phyloP scores from a whole-genome alignment of 2,113 vertebrate genomes.

The Chascanopsetta lugubris region DNA sequence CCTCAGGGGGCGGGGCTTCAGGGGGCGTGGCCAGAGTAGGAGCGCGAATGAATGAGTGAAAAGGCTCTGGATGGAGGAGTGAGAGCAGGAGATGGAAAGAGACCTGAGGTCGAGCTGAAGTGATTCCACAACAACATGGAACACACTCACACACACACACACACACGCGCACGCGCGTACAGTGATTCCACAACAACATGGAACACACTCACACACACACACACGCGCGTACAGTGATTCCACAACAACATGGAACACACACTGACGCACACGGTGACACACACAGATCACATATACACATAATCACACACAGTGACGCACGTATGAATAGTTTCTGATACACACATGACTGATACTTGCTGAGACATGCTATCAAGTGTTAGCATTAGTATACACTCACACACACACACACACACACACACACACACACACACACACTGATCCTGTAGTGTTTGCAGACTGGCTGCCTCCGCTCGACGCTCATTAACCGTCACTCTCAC shows the following conservation, averaged over 20 bases:
- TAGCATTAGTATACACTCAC: neutral
- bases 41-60: too few species aligned
- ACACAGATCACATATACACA: constrained; percentile 30
- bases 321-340: constrained; percentile 14
- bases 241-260: neutral
- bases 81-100: constrained; percentile 3
- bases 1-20: too few species aligned
- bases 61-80: constrained; percentile 10
- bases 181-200: neutral
- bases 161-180: constrained; percentile 6
- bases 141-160: neutral
- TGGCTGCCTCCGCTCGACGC: neutral
- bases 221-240: constrained; percentile 5
- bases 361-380: constrained; percentile 13
- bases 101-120: constrained; percentile 1
- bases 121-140: constrained; percentile 20
- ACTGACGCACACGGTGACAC: constrained; percentile 41
- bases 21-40: too few species aligned
- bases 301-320: constrained; percentile 32
- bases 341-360: constrained; percentile 1
- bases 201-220: constrained; percentile 6
- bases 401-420: neutral
- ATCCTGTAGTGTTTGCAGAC: constrained; percentile 17
- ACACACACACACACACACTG: neutral
- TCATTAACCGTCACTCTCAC: constrained; percentile 20